Conservation (phyloP, 1,140 invertebrate species). For the Camponotus vicinus region DNA sequence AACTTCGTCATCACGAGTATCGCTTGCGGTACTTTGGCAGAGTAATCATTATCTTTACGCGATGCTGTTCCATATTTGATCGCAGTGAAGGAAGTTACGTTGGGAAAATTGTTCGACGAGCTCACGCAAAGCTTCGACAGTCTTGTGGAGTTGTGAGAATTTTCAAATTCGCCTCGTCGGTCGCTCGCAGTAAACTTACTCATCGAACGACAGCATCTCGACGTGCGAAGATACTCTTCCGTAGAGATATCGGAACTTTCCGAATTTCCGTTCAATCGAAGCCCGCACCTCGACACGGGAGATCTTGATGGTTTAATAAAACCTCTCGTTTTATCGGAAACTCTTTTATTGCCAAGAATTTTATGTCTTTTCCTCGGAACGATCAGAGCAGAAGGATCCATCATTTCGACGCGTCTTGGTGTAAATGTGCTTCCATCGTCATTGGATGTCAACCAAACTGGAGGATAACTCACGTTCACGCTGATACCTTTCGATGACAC, state of each 20-base stretch:
- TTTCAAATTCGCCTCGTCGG: not conserved
- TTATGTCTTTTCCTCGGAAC: not conserved
- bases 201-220: not conserved
- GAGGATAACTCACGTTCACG: not conserved
- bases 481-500: slow-evolving; percentile 16
- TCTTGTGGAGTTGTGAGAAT: not conserved
- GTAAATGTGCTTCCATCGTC: not conserved
- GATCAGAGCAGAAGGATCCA: not conserved
- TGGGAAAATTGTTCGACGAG: not conserved
- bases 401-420: not conserved
- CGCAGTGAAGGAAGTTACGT: not conserved
- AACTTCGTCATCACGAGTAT: slow-evolving; percentile 7
- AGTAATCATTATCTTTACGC: not conserved
- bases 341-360: not conserved
- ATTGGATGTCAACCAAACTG: not conserved
- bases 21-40: not conserved
- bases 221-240: not conserved
- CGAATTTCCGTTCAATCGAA: not conserved
- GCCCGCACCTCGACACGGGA: not conserved
- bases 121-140: not conserved
- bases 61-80: not conserved
- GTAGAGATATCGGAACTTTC: not conserved
- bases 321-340: not conserved
- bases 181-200: not conserved
- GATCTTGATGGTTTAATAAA: not conserved